Percentiles rank a stretch among this genome's conserved stretches.
phyloP scores from a whole-genome alignment of 2,113 vertebrate genomes.

The Bujurquina vittata region DNA sequence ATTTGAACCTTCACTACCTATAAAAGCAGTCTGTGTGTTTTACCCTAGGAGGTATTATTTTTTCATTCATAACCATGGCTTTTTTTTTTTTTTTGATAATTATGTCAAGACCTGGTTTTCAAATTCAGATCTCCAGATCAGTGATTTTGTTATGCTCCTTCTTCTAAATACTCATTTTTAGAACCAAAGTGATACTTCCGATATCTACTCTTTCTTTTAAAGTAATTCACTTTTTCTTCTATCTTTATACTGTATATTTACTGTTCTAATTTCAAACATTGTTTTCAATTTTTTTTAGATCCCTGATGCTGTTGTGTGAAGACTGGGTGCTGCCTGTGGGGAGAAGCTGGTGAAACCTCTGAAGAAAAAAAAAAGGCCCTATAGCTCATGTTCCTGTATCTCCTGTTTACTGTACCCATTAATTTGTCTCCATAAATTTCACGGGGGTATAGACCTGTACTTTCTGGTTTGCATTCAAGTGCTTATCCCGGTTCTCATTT shows the following conservation, averaged over 20 bases:
- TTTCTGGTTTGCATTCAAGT: slow-evolving; percentile 49
- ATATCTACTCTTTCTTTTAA: background rate
- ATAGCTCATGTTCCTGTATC: slow-evolving; percentile 41
- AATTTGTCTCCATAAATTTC: slow-evolving; percentile 56
- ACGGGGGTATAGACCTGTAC: slow-evolving; percentile 40
- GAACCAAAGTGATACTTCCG: background rate
- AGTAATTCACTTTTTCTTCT: background rate
- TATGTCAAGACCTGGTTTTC: slow-evolving; percentile 6
- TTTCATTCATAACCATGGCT: background rate
- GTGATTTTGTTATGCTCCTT: background rate
- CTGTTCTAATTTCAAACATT: background rate
- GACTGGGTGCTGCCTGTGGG: slow-evolving; percentile 32
- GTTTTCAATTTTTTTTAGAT: slow-evolving; percentile 46
- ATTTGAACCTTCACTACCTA: slow-evolving; percentile 15
- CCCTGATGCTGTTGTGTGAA: slow-evolving; percentile 65
- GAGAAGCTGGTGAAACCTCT: slow-evolving; percentile 50
- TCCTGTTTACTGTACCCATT: slow-evolving; percentile 56
- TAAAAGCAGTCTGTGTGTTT: background rate
- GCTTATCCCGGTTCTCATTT: slow-evolving; percentile 49
- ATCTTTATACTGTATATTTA: background rate
- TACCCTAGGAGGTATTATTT: background rate
- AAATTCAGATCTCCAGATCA: background rate
- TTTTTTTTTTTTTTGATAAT: background rate
- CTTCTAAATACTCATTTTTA: slow-evolving; percentile 2
- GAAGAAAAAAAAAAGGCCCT: slow-evolving; percentile 38